Conservation (phyloP, 2,113 vertebrate species). For the Cervus canadensis region DNA sequence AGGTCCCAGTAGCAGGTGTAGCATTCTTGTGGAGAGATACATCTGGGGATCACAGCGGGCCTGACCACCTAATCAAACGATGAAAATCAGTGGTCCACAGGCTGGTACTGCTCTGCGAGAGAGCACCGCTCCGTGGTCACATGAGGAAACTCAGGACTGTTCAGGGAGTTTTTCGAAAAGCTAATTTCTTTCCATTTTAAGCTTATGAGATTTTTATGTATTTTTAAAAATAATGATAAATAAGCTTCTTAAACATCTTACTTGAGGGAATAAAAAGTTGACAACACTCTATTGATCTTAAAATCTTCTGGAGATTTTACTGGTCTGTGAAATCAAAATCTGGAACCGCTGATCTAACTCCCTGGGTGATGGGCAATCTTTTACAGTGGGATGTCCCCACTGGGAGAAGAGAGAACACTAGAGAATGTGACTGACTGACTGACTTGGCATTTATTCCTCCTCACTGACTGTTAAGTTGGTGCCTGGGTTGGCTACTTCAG, state of each 20-base stretch:
- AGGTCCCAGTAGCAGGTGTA: neutral
- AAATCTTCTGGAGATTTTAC: neutral
- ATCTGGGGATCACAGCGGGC: neutral
- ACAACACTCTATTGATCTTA: neutral
- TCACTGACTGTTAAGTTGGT: constrained; percentile 7
- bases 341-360: neutral
- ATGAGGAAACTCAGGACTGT: neutral
- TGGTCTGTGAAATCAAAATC: neutral
- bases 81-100: neutral
- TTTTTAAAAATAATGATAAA: neutral
- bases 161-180: neutral
- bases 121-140: neutral
- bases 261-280: neutral
- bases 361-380: neutral
- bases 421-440: neutral
- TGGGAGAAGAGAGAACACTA: neutral
- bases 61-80: neutral
- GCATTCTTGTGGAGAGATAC: neutral
- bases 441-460: neutral
- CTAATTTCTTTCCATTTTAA: neutral
- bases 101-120: neutral
- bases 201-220: neutral
- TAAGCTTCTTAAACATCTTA: neutral
- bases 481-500: neutral
- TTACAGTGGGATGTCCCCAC: neutral